Evolutionary conservation across 2,888 invertebrate genomes (phyloP).

Genomic region (Drosophila buzzatii): DNA sequence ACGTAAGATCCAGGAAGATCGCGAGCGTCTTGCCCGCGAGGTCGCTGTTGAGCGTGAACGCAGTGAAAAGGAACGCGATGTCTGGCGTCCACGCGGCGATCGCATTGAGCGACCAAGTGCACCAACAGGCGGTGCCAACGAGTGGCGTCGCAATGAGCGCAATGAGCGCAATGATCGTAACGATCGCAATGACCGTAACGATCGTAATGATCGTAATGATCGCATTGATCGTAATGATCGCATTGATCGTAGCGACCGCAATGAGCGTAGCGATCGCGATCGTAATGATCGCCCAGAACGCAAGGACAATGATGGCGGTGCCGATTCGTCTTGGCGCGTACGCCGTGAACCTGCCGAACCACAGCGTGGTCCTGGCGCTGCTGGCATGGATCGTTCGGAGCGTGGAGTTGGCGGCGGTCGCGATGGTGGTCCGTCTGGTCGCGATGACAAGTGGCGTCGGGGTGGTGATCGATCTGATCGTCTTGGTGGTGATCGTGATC

Average conservation of each 20-base stretch:
- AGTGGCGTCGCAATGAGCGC: constrained; percentile 73
- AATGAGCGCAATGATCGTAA: constrained; percentile 62
- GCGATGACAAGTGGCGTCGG: constrained; percentile 67
- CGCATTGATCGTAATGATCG: constrained; percentile 59
- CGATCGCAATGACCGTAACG: constrained; percentile 52
- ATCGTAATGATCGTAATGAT: constrained; percentile 55
- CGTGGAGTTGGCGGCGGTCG: constrained; percentile 48
- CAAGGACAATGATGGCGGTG: constrained; percentile 66
- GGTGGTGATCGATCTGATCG: constrained; percentile 44
- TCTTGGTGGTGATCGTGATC: constrained; percentile 53
- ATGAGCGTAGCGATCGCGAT: constrained; percentile 49
- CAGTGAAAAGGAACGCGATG: constrained; percentile 80
- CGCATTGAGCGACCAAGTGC: constrained; percentile 62
- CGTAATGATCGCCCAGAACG: constrained; percentile 49
- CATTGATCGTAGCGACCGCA: constrained; percentile 54
- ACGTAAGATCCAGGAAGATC: constrained; percentile 87
- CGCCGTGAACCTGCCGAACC: constrained; percentile 78
- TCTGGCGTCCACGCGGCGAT: constrained; percentile 79
- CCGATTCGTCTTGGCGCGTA: constrained; percentile 78
- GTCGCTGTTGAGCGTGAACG: constrained; percentile 82
- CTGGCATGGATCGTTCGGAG: constrained; percentile 44
- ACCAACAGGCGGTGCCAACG: constrained; percentile 57
- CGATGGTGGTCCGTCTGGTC: constrained; percentile 50
- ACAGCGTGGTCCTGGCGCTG: constrained; percentile 50
- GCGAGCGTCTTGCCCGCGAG: constrained; percentile 82